Conservation (phyloP, 2,888 invertebrate genomes). For the Chymomyza fuscimana region DNA sequence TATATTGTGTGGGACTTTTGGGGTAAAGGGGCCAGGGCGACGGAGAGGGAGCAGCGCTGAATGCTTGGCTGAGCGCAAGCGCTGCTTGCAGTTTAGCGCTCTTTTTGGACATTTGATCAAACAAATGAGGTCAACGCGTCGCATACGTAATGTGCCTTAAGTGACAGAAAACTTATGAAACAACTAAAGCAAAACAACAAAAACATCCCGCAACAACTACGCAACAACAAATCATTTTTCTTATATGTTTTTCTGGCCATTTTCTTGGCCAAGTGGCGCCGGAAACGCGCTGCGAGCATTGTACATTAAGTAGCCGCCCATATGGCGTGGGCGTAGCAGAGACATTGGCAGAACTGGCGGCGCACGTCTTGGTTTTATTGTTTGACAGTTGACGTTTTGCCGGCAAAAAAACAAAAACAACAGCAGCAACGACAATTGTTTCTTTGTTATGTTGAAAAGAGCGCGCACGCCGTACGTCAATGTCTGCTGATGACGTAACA, state of each 20-base stretch:
- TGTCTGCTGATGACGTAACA: slow-evolving; percentile 16
- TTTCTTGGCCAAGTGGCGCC: slow-evolving; percentile 60
- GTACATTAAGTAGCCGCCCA: slow-evolving; percentile 54
- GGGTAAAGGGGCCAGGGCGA: slow-evolving; percentile 5
- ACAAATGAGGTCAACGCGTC: not conserved
- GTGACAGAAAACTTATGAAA: slow-evolving; percentile 8
- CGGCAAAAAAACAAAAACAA: slow-evolving; percentile 53
- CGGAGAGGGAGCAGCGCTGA: not conserved
- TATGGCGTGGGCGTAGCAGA: slow-evolving; percentile 40
- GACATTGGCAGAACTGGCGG: slow-evolving; percentile 7
- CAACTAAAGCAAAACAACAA: not conserved
- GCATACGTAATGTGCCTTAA: slow-evolving; percentile 8
- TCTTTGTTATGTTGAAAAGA: not conserved
- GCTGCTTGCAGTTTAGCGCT: not conserved
- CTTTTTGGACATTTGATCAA: not conserved
- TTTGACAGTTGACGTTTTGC: slow-evolving; percentile 68
- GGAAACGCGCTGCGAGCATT: slow-evolving; percentile 58
- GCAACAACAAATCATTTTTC: slow-evolving; percentile 1
- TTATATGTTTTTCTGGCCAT: slow-evolving; percentile 23
- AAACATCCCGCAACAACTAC: not conserved
- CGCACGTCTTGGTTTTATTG: slow-evolving; percentile 28
- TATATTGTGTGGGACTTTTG: slow-evolving; percentile 33
- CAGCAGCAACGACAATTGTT: not conserved
- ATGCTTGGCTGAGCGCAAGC: not conserved
- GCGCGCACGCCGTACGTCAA: slow-evolving; percentile 1